A percentile compares a stretch with the other conserved stretches of the same genome.
These are phyloP conservation scores for Heterohyrax brucei DNA, from an alignment of 2,797 vertebrate genomes.

Conservation along the genomic window DNA sequence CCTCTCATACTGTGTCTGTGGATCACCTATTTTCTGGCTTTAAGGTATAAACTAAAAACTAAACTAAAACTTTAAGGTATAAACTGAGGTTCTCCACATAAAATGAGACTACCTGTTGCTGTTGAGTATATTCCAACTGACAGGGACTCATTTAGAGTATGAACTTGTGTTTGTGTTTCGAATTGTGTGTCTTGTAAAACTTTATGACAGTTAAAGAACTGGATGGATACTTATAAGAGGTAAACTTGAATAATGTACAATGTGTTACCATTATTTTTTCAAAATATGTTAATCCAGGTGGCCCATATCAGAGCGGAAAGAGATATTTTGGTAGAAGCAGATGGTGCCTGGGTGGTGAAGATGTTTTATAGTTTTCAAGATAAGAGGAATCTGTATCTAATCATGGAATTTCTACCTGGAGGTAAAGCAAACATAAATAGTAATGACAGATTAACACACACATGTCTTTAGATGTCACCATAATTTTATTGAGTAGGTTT, in stretches of 20 bases:
- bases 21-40: background rate
- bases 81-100: background rate
- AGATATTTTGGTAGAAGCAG: constrained; percentile 98
- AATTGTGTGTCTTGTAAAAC: constrained; percentile 21
- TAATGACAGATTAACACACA: background rate
- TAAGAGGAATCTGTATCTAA: constrained; percentile 99
- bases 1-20: background rate
- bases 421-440: constrained; percentile 90
- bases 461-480: background rate
- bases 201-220: background rate
- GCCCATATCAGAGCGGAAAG: constrained; percentile 98
- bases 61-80: background rate
- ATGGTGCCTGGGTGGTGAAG: constrained; percentile 99
- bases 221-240: constrained; percentile 11
- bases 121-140: no score
- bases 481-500: background rate
- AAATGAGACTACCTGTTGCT: background rate
- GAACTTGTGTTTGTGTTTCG: background rate
- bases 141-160: background rate
- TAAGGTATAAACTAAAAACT: background rate
- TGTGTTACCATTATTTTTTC: constrained; percentile 43
- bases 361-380: constrained; percentile 99
- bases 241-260: constrained; percentile 25
- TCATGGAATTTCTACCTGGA: constrained; percentile 99
- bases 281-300: constrained; percentile 91